Conservation (phyloP, 53 echinoderm and acorn worm species). For the Apostichopus leukothele region DNA sequence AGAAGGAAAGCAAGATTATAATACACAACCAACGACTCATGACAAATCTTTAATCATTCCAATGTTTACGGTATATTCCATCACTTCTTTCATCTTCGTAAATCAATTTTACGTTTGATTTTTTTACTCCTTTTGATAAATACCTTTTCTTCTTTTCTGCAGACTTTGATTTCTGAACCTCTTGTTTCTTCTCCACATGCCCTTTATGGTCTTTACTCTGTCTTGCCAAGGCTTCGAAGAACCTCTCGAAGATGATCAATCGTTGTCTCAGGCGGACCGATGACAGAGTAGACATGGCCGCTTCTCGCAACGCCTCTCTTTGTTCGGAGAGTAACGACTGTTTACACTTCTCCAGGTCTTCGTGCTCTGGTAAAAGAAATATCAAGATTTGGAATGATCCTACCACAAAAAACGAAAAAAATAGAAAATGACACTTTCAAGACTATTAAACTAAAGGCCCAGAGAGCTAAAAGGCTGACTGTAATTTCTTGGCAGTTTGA, state of each 20-base stretch:
- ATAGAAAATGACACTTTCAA: too few relatives aligned
- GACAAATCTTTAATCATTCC: too few relatives aligned
- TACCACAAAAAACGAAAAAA: neutral
- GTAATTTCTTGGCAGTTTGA: too few relatives aligned
- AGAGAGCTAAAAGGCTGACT: too few relatives aligned
- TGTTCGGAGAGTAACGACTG: constrained; percentile 83
- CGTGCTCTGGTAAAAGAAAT: constrained; percentile 50
- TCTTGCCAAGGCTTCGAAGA: constrained; percentile 83
- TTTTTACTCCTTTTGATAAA: too few relatives aligned
- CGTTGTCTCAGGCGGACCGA: constrained; percentile 86
- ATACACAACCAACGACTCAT: too few relatives aligned
- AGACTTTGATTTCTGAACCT: constrained; percentile 27
- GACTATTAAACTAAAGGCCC: too few relatives aligned
- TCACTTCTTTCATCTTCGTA: too few relatives aligned
- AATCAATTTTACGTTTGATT: neutral
- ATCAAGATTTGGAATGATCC: neutral
- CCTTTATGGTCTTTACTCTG: constrained; percentile 90
- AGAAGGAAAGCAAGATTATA: too few relatives aligned
- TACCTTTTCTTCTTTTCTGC: constrained; percentile 45
- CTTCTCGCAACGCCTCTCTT: constrained; percentile 71
- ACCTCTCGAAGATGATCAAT: constrained; percentile 85
- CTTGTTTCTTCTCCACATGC: constrained; percentile 62
- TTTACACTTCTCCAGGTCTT: constrained; percentile 75
- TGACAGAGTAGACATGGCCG: constrained; percentile 88
- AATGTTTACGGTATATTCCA: too few relatives aligned